Evolutionary conservation across 2,797 vertebrate genomes (phyloP), one percentile per base, ranked within the genome.

Genomic region (Caiman crocodilus): DNA sequence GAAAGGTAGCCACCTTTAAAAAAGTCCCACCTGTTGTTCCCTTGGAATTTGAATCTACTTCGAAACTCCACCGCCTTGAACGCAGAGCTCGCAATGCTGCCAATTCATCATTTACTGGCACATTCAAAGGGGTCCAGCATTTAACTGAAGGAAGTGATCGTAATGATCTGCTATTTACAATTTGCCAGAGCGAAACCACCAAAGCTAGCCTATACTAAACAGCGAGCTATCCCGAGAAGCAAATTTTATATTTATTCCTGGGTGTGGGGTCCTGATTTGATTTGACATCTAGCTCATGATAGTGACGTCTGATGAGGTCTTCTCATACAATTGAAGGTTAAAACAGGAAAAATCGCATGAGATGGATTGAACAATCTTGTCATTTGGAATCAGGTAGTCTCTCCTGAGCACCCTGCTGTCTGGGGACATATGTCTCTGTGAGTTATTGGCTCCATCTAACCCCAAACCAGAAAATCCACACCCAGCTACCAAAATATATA

Each of bases 281-380:
- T 32, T 4, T 21, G 1, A 0, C 14, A 26, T 73, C 63, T 4
- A 5, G 1, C 0, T 4, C 28, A 71, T 50, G 76, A 4, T 5
- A 4, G 0, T 7, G n/a, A 61, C 5, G 1, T 23, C 4, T 0
- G 71, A 4, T 0, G 1, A 1, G 5, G n/a, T 42, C 9, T 0
- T 18, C 65, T 61, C 50, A 73, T 25, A 15, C 4, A 0, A 50
- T 18, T 17, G 18, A 57, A 57, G 57, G 28, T 17, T 18, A 32
- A 76, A 28, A 50, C 17, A 25, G 55, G 5, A 61, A n/a, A 14
- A 73, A 26, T n/a, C 56, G 79, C 11, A 4, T 30, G 64, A 57
- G 67, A 69, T 71, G 67, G 50, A 12, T 59, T 9, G 76, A 0
- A 60, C 42, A 32, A 76, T 88, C 76, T 35, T 69, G 56, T 14